phyloP scores from a whole-genome alignment of 1,140 invertebrate genomes.

The Drosophila obscura region DNA sequence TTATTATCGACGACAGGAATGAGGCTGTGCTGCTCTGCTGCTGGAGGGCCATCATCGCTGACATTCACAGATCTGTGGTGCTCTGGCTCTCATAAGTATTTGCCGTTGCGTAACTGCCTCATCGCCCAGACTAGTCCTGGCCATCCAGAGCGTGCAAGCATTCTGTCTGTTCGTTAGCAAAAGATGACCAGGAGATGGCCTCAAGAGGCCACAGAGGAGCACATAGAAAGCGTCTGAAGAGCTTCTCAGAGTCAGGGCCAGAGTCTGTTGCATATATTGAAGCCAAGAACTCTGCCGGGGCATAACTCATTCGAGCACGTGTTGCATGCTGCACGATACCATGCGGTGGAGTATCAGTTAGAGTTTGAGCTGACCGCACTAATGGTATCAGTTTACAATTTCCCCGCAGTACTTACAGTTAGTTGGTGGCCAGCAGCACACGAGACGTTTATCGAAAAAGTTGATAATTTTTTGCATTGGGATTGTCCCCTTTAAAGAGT shows the following conservation, averaged over 20 bases:
- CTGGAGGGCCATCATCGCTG: slow-evolving; percentile 45
- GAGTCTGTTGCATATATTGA: slow-evolving; percentile 67
- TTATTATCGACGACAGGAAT: slow-evolving; percentile 71
- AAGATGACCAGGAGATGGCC: slow-evolving; percentile 1
- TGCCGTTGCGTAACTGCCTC: slow-evolving; percentile 68
- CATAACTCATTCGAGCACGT: slow-evolving; percentile 74
- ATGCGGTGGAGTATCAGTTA: background rate
- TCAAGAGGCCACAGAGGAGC: background rate
- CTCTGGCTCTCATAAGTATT: slow-evolving; percentile 8
- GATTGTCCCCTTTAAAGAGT: slow-evolving; percentile 6
- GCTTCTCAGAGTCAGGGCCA: slow-evolving; percentile 12
- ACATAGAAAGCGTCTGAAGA: background rate
- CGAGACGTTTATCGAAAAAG: slow-evolving; percentile 56
- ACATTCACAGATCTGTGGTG: slow-evolving; percentile 47
- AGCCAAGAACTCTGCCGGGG: slow-evolving; percentile 46
- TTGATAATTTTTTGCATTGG: slow-evolving; percentile 68
- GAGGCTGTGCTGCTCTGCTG: background rate
- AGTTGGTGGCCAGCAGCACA: slow-evolving; percentile 24
- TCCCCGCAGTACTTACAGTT: slow-evolving; percentile 48
- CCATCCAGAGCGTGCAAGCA: slow-evolving; percentile 61
- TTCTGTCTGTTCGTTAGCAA: slow-evolving; percentile 45
- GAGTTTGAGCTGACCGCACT: slow-evolving; percentile 26
- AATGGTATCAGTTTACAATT: slow-evolving; percentile 74
- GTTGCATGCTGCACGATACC: slow-evolving; percentile 76
- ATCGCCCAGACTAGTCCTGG: slow-evolving; percentile 15